Evolutionary conservation across 2,888 invertebrate species (phyloP).

Genomic region (Osmoderma eremita): DNA sequence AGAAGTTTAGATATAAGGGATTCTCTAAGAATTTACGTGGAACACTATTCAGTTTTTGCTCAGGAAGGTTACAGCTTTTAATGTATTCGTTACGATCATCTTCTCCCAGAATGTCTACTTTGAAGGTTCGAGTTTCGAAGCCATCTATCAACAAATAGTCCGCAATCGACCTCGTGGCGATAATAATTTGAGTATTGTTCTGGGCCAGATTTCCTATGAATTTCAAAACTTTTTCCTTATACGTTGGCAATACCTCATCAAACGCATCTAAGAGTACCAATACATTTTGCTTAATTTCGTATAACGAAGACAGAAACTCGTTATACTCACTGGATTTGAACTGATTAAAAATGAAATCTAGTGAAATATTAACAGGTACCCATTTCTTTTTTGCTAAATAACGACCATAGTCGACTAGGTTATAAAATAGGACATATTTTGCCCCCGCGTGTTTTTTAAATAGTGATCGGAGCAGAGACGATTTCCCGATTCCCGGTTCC

Average conservation of each 20-base stretch:
- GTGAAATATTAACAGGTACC: not conserved
- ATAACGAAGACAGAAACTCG: not conserved
- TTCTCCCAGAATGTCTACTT: not conserved
- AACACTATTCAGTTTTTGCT: not conserved
- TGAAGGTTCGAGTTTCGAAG: not conserved
- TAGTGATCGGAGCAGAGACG: not conserved
- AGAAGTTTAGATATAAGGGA: slow-evolving; percentile 10
- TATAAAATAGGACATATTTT: not conserved
- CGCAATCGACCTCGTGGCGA: slow-evolving; percentile 1
- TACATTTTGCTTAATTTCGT: not conserved
- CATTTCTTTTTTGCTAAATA: not conserved
- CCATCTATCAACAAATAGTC: not conserved
- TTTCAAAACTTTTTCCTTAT: not conserved
- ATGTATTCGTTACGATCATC: not conserved
- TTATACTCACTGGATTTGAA: not conserved
- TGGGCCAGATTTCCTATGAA: not conserved
- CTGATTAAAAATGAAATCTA: not conserved
- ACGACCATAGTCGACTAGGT: not conserved
- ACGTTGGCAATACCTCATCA: not conserved
- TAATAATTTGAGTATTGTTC: not conserved
- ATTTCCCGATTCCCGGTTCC: slow-evolving; percentile 8
- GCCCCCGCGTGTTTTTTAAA: not conserved
- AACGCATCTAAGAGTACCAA: slow-evolving; percentile 1
- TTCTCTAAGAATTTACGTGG: slow-evolving; percentile 3
- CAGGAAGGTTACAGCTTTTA: not conserved